Percentiles rank a stretch among this genome's conserved stretches.
Evolutionary conservation across 2,888 invertebrate species (phyloP).

Genomic region (Trichogramma evanescens): DNA sequence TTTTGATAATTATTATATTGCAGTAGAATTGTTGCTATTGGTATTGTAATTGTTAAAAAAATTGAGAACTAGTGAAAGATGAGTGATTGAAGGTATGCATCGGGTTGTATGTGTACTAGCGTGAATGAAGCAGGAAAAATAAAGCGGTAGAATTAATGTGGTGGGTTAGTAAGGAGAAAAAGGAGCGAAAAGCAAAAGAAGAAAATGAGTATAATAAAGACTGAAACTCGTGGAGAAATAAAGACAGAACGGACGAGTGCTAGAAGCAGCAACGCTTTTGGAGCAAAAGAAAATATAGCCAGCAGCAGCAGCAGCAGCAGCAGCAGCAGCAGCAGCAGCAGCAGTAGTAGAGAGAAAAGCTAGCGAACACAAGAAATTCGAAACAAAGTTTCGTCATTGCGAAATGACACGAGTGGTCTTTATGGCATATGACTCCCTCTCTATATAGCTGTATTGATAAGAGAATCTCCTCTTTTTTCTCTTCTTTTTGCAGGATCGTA

Average conservation of each 20-base stretch:
- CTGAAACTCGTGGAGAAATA: slow-evolving; percentile 15
- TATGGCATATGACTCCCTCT: slow-evolving; percentile 45
- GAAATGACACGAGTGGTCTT: slow-evolving; percentile 56
- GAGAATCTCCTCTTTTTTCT: slow-evolving; percentile 42
- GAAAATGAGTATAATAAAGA: slow-evolving; percentile 21
- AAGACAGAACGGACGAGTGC: slow-evolving; percentile 21
- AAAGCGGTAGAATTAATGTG: slow-evolving; percentile 18
- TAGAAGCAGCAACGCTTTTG: slow-evolving; percentile 9
- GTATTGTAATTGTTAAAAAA: too few species aligned
- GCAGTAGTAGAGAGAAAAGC: slow-evolving; percentile 19
- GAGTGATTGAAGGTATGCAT: too few species aligned
- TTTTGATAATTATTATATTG: too few species aligned
- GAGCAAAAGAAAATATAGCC: slow-evolving; percentile 5
- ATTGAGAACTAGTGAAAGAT: too few species aligned
- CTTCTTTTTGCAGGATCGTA: background rate
- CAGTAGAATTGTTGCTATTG: too few species aligned
- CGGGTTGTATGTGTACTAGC: too few species aligned
- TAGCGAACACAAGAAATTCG: slow-evolving; percentile 39
- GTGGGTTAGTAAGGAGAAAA: background rate
- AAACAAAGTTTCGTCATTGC: slow-evolving; percentile 54
- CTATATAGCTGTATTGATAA: slow-evolving; percentile 50
- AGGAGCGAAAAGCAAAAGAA: slow-evolving; percentile 11
- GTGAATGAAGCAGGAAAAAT: background rate
- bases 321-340: slow-evolving; percentile 7
- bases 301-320: slow-evolving; percentile 8